Evolutionary conservation across 2,888 invertebrate species (phyloP), one percentile per base, ranked within the genome.

Genomic region (Drosophila mayaguana): DNA sequence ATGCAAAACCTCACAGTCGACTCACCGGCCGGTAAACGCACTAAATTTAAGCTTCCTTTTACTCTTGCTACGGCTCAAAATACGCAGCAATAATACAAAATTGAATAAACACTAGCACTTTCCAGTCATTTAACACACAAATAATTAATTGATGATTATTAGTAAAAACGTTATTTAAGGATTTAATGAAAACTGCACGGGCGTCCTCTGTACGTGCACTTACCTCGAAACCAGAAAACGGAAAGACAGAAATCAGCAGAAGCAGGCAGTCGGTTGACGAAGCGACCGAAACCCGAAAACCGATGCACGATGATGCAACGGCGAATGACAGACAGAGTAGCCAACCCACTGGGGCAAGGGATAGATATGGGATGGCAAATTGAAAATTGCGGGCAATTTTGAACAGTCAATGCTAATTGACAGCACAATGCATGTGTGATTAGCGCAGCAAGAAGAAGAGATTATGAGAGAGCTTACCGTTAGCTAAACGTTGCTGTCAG

Each of bases 211-310:
- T 84, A 88, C 83, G 83, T 89, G 91, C 92, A 92, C 93, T 93
- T 92, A 87, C 86, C 85, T 93, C 92, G 91, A 92, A 93, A 91
- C 91, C 92, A 91, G 90, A 92, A 92, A 91, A 91, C 91, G 92
- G 92, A 93, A 93, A 93, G 93, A 88, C 91, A 88, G 83, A 83
- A 89, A 86, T 88, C 90, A 65, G 72, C 77, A 69, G 62, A 68
- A 43, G 48, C 67, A 72, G 45, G 36, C 67, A 65, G 46, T 75
- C 80, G 80, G 68, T 69, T 67, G 61, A 63, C 74, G 76, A 72
- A 54, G 63, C 43, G 51, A 46, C 55, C 59, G 59, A 78, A 22
- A 69, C 28, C 40, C 62, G 75, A 65, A 55, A 53, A 45, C 59
- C 71, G 76, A 48, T 72, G 75, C 80, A 72, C 82, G 80, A 74